These are phyloP conservation scores for Argopecten irradians DNA, from an alignment of 1,140 invertebrate species.

Conservation along the genomic window DNA sequence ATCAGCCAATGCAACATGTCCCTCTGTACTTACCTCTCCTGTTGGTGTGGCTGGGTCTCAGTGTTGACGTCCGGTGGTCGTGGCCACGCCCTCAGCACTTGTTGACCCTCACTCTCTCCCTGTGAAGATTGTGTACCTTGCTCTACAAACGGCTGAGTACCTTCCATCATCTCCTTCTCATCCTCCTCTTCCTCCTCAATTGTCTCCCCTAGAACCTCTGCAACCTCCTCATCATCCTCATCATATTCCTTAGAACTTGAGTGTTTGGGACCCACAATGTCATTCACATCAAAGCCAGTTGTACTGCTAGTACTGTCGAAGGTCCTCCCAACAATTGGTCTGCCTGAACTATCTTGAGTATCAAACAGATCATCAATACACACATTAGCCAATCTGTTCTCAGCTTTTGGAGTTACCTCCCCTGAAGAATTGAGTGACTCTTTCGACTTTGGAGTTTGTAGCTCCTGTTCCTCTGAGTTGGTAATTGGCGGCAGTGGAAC, in stretches of 20 bases:
- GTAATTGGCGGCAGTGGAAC: conserved; percentile 62
- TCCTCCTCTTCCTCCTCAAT: conserved; percentile 49
- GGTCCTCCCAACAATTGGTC: conserved; percentile 45
- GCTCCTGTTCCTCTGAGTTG: conserved; percentile 60
- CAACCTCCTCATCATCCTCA: conserved; percentile 74
- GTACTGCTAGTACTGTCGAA: conserved; percentile 68
- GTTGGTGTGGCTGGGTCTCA: conserved; percentile 44
- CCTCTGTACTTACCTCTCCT: not conserved
- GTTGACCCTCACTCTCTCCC: conserved; percentile 40
- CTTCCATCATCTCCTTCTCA: conserved; percentile 43
- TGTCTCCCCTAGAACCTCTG: conserved; percentile 66
- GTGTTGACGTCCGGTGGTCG: conserved; percentile 68
- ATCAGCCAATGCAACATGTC: too few relatives aligned
- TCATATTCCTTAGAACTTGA: conserved; percentile 60
- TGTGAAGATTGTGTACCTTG: conserved; percentile 34
- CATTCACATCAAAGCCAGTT: conserved; percentile 90
- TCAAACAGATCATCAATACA: conserved; percentile 53
- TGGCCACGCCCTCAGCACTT: conserved; percentile 64
- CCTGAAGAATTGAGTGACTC: conserved; percentile 35
- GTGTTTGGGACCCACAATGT: conserved; percentile 78
- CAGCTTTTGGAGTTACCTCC: conserved; percentile 46
- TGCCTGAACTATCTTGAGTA: conserved; percentile 37
- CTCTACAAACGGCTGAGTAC: conserved; percentile 61
- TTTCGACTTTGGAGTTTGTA: conserved; percentile 61
- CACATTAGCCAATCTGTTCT: conserved; percentile 44